Conservation (phyloP, 1,140 invertebrate genomes). For the Formica exsecta region DNA sequence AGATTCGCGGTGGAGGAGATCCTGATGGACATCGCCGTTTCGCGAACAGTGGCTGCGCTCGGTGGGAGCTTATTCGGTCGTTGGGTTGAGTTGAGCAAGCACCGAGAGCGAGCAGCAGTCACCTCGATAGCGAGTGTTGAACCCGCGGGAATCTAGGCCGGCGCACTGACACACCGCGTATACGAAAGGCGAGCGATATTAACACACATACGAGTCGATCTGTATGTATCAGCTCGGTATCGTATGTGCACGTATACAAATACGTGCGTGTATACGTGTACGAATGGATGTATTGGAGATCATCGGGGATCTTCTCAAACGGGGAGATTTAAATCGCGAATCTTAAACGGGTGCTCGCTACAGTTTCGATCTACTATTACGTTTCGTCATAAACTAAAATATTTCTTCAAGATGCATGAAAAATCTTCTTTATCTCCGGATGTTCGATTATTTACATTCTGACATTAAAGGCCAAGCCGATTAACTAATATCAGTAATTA, state of each 20-base stretch:
- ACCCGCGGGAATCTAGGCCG: slow-evolving; percentile 86
- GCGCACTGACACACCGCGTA: slow-evolving; percentile 78
- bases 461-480: neutral
- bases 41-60: slow-evolving; percentile 66
- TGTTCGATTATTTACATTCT: neutral
- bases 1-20: slow-evolving; percentile 57
- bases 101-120: slow-evolving; percentile 83
- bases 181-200: slow-evolving; percentile 75
- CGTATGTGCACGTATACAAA: slow-evolving; percentile 65
- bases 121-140: slow-evolving; percentile 87
- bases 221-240: slow-evolving; percentile 35
- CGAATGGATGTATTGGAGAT: slow-evolving; percentile 36
- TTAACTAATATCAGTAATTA: slow-evolving; percentile 58
- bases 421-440: neutral
- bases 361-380: neutral
- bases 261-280: neutral
- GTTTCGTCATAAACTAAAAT: neutral
- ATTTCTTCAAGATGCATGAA: neutral
- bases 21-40: slow-evolving; percentile 67
- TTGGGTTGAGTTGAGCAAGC: slow-evolving; percentile 83
- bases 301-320: slow-evolving; percentile 34
- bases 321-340: neutral
- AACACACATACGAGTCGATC: slow-evolving; percentile 70
- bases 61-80: slow-evolving; percentile 80
- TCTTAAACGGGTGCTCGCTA: neutral